A percentile compares a stretch with the other conserved stretches of the same genome.
Evolutionary conservation across 1,140 invertebrate genomes (phyloP).

Genomic region (Euura saliciscinereae): DNA sequence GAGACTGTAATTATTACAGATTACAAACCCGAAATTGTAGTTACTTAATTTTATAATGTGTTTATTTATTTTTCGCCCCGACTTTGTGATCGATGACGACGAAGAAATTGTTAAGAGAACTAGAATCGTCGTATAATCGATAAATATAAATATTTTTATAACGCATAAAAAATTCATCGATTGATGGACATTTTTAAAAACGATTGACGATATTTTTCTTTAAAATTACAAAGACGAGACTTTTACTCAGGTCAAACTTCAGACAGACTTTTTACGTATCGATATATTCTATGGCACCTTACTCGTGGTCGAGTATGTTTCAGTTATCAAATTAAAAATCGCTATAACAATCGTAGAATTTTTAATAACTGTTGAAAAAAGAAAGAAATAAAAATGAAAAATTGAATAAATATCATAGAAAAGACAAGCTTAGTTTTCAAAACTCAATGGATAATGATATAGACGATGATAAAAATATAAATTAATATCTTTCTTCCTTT

Average conservation of each 20-base stretch:
- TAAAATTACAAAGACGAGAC: background rate
- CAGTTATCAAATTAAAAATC: background rate
- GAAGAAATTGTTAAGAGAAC: too few species aligned
- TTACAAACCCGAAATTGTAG: too few species aligned
- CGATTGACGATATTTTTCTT: background rate
- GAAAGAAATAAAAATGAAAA: background rate
- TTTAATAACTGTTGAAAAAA: background rate
- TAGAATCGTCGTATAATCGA: background rate
- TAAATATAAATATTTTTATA: background rate
- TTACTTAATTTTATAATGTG: too few species aligned
- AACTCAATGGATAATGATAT: too few species aligned
- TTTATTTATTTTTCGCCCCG: too few species aligned
- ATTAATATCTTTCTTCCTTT: too few species aligned
- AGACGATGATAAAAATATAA: background rate
- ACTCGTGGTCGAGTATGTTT: background rate
- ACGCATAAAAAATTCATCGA: background rate
- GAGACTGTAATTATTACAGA: too few species aligned
- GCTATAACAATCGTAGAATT: background rate
- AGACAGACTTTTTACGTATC: background rate
- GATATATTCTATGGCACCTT: background rate
- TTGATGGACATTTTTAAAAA: background rate
- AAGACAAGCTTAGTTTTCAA: background rate
- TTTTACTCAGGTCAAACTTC: background rate
- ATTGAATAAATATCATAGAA: background rate
- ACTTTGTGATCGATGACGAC: too few species aligned